Conservation (phyloP, 2,888 invertebrate species). For the Eueremaeus valkanovi region DNA sequence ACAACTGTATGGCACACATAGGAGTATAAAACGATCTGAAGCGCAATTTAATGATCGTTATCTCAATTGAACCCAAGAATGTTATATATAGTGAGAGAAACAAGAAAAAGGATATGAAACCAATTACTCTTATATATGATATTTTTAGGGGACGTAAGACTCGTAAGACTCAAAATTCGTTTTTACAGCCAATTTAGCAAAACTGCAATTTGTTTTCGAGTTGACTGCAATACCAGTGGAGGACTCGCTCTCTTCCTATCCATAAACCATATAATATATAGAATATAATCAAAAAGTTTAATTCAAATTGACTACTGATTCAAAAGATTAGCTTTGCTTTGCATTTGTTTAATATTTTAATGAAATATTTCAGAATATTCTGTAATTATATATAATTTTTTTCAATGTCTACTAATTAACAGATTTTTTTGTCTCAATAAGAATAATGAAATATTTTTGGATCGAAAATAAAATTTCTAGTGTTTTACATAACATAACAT, state of each 20-base stretch:
- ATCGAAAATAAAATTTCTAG: no score
- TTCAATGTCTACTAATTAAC: no score
- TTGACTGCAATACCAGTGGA: neutral
- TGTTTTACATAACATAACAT: no score
- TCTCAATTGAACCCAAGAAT: neutral
- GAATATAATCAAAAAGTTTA: no score
- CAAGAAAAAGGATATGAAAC: slow-evolving; percentile 3
- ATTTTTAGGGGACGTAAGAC: neutral
- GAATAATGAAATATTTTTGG: no score
- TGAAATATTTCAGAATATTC: no score
- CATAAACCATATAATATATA: slow-evolving; percentile 1
- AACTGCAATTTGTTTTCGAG: slow-evolving; percentile 4
- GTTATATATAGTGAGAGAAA: neutral
- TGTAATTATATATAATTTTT: no score
- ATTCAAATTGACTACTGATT: no score
- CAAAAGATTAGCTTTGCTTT: no score
- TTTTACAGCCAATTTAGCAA: slow-evolving; percentile 21
- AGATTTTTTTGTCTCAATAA: no score
- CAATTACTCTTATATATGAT: slow-evolving; percentile 1
- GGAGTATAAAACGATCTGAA: slow-evolving; percentile 4
- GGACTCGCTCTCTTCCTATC: neutral
- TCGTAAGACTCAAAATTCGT: neutral
- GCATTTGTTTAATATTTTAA: no score
- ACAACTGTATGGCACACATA: neutral
- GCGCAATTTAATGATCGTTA: slow-evolving; percentile 17